phyloP scores from a whole-genome alignment of 2,888 invertebrate genomes.

The Trichacis sp. region DNA sequence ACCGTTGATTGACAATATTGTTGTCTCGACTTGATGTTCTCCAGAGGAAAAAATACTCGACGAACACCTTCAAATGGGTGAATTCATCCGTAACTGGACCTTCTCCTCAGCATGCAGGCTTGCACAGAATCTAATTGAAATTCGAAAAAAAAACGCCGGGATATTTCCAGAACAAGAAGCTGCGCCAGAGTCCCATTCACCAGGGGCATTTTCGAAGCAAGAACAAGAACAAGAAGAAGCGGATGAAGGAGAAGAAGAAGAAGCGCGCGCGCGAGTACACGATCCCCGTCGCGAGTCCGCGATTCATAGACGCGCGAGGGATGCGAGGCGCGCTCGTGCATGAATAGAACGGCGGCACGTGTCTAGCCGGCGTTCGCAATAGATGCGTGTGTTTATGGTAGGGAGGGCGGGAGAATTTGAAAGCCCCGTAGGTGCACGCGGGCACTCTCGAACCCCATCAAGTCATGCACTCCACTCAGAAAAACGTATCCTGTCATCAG shows the following conservation, averaged over 20 bases:
- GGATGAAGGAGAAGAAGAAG: conserved; percentile 15
- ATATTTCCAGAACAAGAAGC: too few species aligned
- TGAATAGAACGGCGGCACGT: conserved; percentile 50
- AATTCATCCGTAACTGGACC: too few species aligned
- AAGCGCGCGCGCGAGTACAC: conserved; percentile 18
- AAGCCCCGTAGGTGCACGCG: neutral
- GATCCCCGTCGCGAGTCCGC: conserved; percentile 12
- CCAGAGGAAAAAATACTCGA: too few species aligned
- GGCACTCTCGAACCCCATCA: too few species aligned
- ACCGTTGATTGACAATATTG: too few species aligned
- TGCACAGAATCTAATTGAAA: too few species aligned
- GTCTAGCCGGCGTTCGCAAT: conserved; percentile 44
- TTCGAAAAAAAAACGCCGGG: too few species aligned
- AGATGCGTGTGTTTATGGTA: conserved; percentile 42
- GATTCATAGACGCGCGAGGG: conserved; percentile 28
- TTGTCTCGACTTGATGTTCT: too few species aligned
- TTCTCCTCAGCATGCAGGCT: too few species aligned
- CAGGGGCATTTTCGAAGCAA: neutral
- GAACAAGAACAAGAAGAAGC: neutral
- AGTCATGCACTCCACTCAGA: too few species aligned
- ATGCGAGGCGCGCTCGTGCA: conserved; percentile 35
- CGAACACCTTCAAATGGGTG: too few species aligned
- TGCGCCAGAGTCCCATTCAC: neutral
- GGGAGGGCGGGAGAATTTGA: conserved; percentile 15
- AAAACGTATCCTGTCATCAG: too few species aligned